Conservation (phyloP, 2,888 invertebrate species). For the Myopa testacea region DNA sequence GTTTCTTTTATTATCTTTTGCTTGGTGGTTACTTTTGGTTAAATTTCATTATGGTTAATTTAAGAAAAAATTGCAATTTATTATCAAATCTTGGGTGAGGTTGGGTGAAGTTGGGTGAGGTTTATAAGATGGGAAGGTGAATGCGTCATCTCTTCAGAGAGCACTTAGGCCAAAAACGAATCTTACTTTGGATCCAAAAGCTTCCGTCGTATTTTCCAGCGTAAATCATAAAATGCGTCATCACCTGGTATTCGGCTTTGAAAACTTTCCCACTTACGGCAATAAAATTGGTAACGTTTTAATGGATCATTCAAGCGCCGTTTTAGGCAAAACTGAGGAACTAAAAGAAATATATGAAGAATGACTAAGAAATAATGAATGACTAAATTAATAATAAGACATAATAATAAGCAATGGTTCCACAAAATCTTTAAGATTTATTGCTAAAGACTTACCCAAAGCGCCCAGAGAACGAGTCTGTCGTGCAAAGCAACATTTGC, state of each 20-base stretch:
- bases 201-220: constrained; percentile 15
- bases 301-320: constrained; percentile 8
- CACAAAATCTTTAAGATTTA: background rate
- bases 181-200: background rate
- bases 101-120: no score
- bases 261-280: constrained; percentile 20
- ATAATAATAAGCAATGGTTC: background rate
- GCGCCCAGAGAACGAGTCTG: background rate
- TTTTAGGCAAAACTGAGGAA: constrained; percentile 6
- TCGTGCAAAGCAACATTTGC: background rate
- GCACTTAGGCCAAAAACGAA: background rate
- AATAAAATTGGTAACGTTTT: constrained; percentile 18
- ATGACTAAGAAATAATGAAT: no score
- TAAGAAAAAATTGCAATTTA: no score
- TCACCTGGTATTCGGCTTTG: background rate
- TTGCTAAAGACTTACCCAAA: background rate
- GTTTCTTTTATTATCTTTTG: no score
- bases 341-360: background rate
- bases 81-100: no score
- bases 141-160: no score
- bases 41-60: no score
- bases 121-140: no score
- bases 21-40: no score
- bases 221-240: background rate
- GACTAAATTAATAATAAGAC: no score